phyloP scores from a whole-genome alignment of 2,888 invertebrate genomes.

The Ptycholaimellus sp. region DNA sequence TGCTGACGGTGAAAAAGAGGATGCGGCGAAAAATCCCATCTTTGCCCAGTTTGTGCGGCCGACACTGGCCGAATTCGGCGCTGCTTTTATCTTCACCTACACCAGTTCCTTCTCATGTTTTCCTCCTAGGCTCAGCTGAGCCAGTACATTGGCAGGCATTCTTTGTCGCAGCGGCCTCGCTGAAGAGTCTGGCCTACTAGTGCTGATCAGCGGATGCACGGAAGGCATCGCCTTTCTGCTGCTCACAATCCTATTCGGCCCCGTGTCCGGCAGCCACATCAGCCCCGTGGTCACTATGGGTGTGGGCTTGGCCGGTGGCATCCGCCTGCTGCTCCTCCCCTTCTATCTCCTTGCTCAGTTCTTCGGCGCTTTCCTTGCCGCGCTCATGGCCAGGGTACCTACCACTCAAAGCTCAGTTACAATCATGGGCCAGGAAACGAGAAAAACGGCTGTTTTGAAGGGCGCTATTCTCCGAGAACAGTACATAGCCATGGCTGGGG shows the following conservation, averaged over 20 bases:
- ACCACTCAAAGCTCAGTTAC: no score
- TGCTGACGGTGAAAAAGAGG: not conserved
- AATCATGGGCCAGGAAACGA: no score
- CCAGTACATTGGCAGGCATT: no score
- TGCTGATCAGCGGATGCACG: no score
- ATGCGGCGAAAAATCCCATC: not conserved
- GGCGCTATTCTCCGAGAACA: no score
- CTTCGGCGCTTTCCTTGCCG: slow-evolving; percentile 16
- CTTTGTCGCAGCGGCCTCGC: no score
- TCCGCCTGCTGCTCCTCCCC: slow-evolving; percentile 10
- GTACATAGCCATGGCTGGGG: no score
- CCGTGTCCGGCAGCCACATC: slow-evolving; percentile 24
- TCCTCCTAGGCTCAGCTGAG: no score
- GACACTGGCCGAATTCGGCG: slow-evolving; percentile 3
- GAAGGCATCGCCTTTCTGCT: no score
- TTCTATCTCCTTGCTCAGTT: slow-evolving; percentile 19
- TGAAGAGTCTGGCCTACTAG: no score
- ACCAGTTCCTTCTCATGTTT: slow-evolving; percentile 1
- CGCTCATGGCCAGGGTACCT: slow-evolving; percentile 11
- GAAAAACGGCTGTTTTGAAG: no score
- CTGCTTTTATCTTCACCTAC: not conserved
- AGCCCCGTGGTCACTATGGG: slow-evolving; percentile 25
- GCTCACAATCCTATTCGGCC: no score
- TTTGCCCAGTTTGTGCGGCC: slow-evolving; percentile 3
- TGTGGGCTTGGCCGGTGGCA: slow-evolving; percentile 14